Conservation (phyloP, 2,797 vertebrate species). For the Syngnathus rostellatus region DNA sequence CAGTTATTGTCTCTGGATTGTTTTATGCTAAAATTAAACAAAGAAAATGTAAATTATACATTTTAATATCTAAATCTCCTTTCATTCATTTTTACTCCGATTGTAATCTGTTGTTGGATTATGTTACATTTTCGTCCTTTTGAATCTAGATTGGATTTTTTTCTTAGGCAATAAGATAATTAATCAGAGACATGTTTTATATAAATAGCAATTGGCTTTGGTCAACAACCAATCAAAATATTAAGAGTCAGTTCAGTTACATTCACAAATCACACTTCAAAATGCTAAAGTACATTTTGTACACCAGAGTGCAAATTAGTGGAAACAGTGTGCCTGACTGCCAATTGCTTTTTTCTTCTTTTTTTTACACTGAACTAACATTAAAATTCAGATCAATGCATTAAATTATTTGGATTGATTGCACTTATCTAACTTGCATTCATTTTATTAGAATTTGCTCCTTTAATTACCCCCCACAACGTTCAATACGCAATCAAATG, state of each 20-base stretch:
- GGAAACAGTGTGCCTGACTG: neutral
- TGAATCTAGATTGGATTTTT: no score
- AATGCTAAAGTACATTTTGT: neutral
- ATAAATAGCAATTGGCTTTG: neutral
- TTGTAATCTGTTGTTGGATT: no score
- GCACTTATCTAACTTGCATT: slow-evolving; percentile 58
- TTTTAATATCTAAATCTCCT: no score
- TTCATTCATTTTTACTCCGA: no score
- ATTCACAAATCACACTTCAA: neutral
- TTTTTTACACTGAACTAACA: slow-evolving; percentile 25
- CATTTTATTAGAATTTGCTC: slow-evolving; percentile 51
- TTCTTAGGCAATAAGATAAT: no score
- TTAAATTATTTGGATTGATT: slow-evolving; percentile 60
- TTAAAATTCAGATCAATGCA: slow-evolving; percentile 55
- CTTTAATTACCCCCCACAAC: slow-evolving; percentile 59
- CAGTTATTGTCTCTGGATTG: no score
- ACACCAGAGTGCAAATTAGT: neutral
- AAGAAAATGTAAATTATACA: no score
- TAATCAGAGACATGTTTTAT: no score
- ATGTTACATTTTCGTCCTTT: no score
- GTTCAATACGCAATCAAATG: slow-evolving; percentile 54
- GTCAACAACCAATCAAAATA: neutral
- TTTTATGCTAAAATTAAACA: no score
- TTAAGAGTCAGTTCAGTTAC: neutral
- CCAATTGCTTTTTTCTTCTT: slow-evolving; percentile 17